Evolutionary conservation across 30 jellyfish, hydroid and myxozoan species (phyloP), one percentile per base, ranked within the genome.

Genomic region (Hydractinia echinata): DNA sequence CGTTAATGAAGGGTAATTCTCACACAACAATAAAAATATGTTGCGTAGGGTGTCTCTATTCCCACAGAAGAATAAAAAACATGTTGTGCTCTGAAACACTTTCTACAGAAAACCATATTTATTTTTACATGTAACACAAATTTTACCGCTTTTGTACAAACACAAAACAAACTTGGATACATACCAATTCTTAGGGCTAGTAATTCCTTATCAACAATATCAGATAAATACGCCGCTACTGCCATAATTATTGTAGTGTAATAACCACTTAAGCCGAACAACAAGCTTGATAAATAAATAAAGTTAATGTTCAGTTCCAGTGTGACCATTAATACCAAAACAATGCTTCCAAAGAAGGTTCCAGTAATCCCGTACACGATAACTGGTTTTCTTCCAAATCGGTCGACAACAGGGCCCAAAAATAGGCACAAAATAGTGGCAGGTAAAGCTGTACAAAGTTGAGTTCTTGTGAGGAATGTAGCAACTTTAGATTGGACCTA

Each of bases 141-240:
- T n/a, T n/a, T n/a, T n/a, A n/a, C n/a, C n/a, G n/a, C 44, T 30
- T 30, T 30, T 1, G 2, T 30, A 30, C 44, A 30, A 0, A 30
- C 44, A 30, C n/a, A n/a, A n/a, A n/a, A n/a, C n/a, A n/a, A n/a
- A 30, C 44, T 30, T 30, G 44, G n/a, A 30, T 30, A 30, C 69
- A 19, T 71, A 71, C 81, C 81, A 20, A 71, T 71, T 71, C 81
- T 71, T 6, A 71, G 15, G n/a, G 81, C 81, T 20, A 54, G 30
- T 19, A 19, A 7, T 1, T 20, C 53, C 53, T 30, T 9, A 19
- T 71, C 60, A 30, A 58, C 51, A 7, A 30, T 9, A 50, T 71
- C 81, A 71, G 55, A 71, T 7, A 71, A 15, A 71, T 71, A 71
- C 4, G 81, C 81, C 9, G 14, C n/a, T 8, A 71, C 30, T 14